Evolutionary conservation across 1,140 invertebrate genomes (phyloP).

Genomic region (Drosophila takahashii): DNA sequence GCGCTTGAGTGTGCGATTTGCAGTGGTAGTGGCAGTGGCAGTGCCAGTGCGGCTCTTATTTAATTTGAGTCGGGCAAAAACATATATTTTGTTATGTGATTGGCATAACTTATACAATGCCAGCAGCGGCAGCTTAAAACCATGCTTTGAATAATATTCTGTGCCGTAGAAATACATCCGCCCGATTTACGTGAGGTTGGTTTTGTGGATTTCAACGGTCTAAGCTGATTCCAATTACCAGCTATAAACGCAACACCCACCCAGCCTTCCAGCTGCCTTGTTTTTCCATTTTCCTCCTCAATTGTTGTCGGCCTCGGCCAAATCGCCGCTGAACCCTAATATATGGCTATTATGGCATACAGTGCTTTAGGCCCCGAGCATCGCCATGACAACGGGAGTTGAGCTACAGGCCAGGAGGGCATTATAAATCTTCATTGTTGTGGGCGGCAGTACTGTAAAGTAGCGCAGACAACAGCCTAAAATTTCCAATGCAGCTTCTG

Average conservation of each 20-base stretch:
- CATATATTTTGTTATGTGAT: conserved; percentile 76
- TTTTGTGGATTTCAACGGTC: conserved; percentile 5
- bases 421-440: conserved; percentile 81
- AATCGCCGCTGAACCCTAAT: conserved; percentile 75
- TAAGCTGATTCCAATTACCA: conserved; percentile 56
- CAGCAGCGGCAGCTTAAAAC: conserved; percentile 21
- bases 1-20: conserved; percentile 73
- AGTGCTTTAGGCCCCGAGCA: conserved; percentile 51
- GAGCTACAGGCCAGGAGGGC: conserved; percentile 21
- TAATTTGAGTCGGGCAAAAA: conserved; percentile 75
- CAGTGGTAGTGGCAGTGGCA: conserved; percentile 29
- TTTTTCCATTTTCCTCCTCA: conserved; percentile 33
- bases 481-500: conserved; percentile 52
- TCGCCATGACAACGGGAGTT: conserved; percentile 16
- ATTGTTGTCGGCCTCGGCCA: conserved; percentile 59
- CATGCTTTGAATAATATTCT: conserved; percentile 18
- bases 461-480: conserved; percentile 73
- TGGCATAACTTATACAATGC: conserved; percentile 75
- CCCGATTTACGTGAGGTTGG: conserved; percentile 11
- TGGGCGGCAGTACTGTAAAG: conserved; percentile 62
- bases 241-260: conserved; percentile 12
- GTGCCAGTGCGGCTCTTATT: conserved; percentile 68
- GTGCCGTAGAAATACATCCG: neutral
- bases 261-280: neutral
- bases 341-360: conserved; percentile 74